Evolutionary conservation across 1,140 invertebrate species (phyloP).

Genomic region (Bacillus rossius): DNA sequence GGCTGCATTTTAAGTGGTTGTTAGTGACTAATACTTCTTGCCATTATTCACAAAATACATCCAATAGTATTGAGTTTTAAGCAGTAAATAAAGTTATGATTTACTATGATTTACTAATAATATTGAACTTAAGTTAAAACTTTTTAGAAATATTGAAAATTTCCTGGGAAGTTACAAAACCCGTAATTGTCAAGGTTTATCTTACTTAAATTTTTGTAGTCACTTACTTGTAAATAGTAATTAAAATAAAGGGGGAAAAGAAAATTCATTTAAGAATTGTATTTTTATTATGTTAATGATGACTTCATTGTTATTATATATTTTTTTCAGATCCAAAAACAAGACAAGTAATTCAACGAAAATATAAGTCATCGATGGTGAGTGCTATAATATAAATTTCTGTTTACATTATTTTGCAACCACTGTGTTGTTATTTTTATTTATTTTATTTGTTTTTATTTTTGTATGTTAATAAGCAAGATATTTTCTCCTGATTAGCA

Average conservation of each 20-base stretch:
- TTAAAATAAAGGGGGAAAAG: neutral
- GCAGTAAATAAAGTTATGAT: too few species aligned
- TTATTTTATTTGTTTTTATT: slow-evolving; percentile 27
- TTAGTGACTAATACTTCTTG: too few species aligned
- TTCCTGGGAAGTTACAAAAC: too few species aligned
- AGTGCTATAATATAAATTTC: too few species aligned
- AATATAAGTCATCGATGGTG: slow-evolving; percentile 98
- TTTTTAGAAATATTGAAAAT: too few species aligned
- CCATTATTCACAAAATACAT: too few species aligned
- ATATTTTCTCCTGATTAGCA: too few species aligned
- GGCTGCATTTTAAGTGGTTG: too few species aligned
- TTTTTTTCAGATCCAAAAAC: slow-evolving; percentile 92
- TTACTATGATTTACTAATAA: too few species aligned
- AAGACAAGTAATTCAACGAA: slow-evolving; percentile 90
- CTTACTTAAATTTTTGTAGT: neutral
- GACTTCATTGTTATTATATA: slow-evolving; percentile 9
- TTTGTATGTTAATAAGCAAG: slow-evolving; percentile 14
- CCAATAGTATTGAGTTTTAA: too few species aligned
- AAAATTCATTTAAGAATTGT: neutral
- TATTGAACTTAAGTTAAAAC: too few species aligned
- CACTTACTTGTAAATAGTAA: neutral
- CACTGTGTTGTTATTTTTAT: slow-evolving; percentile 15
- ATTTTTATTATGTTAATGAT: slow-evolving; percentile 2
- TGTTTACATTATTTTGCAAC: neutral
- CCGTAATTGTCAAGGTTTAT: too few species aligned